A percentile compares a stretch with the other conserved stretches of the same genome.
These are phyloP conservation scores for Callorhinus ursinus DNA, from an alignment of 2,113 vertebrate species.

Conservation along the genomic window DNA sequence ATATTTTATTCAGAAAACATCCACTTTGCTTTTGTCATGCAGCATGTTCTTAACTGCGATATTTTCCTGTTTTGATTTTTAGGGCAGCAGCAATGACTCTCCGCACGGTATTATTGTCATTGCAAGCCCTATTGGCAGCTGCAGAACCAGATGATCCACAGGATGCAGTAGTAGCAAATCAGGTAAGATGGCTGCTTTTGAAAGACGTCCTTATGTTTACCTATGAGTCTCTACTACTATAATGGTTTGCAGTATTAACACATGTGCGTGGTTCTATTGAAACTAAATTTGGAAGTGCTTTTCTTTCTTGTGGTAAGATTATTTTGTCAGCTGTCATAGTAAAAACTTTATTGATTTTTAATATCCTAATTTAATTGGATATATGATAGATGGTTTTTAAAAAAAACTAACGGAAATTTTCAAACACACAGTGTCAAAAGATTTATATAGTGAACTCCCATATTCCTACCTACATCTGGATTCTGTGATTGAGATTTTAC, in stretches of 20 bases:
- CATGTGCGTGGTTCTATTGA: background rate
- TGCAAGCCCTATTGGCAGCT: constrained; percentile 96
- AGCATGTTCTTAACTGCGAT: constrained; percentile 1
- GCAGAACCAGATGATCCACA: constrained; percentile 98
- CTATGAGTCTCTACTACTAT: background rate
- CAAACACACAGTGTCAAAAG: background rate
- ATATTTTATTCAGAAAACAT: background rate
- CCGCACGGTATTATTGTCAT: constrained; percentile 96
- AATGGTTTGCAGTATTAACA: background rate
- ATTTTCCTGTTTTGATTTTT: constrained; percentile 73
- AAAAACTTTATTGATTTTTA: background rate
- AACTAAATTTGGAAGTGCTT: constrained; percentile 30
- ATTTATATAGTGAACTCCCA: background rate
- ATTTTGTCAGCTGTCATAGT: background rate
- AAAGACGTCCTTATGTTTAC: background rate
- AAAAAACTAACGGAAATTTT: background rate
- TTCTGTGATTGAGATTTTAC: background rate
- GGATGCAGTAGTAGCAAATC: constrained; percentile 98
- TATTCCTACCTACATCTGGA: background rate
- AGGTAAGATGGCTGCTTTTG: constrained; percentile 87
- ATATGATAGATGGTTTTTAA: background rate
- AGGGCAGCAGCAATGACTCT: constrained; percentile 99
- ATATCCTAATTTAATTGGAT: background rate
- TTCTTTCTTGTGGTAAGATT: background rate
- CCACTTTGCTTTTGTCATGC: background rate